Percentiles rank a stretch among this genome's conserved stretches.
Conservation (phyloP, 2,797 vertebrate genomes). For the Mormyrops boulengeri region DNA sequence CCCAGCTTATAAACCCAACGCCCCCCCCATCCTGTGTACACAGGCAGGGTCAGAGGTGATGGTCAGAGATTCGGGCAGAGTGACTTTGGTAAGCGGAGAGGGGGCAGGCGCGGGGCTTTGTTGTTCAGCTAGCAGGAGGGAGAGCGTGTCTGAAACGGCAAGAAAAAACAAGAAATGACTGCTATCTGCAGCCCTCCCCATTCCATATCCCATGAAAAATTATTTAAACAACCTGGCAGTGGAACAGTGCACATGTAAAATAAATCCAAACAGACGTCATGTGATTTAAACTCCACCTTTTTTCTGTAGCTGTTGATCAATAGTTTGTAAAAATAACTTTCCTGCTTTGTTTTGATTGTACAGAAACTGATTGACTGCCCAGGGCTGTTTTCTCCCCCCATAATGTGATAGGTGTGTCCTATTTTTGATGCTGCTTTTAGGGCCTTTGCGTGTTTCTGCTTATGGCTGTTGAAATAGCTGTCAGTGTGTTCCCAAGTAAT, state of each 20-base stretch:
- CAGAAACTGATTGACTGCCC: background rate
- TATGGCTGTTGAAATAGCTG: constrained; percentile 48
- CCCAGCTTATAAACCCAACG: background rate
- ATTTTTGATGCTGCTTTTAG: background rate
- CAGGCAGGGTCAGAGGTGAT: background rate
- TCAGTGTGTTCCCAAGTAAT: constrained; percentile 63
- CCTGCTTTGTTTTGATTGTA: background rate
- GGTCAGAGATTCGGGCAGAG: background rate
- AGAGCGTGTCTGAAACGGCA: background rate
- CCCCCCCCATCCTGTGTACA: background rate
- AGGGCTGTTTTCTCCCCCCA: background rate
- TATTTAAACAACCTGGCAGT: background rate
- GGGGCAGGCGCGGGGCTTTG: background rate
- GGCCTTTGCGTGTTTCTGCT: background rate
- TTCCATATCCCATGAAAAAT: background rate
- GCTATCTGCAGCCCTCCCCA: background rate
- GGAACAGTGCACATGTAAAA: background rate
- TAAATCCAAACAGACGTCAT: background rate
- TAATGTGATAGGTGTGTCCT: background rate
- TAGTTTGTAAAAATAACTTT: background rate
- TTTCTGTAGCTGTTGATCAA: background rate
- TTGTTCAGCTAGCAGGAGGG: constrained; percentile 24
- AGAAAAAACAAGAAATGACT: background rate
- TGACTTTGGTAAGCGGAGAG: background rate
- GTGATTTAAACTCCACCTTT: background rate